Evolutionary conservation across 1,140 invertebrate genomes (phyloP), one percentile per base, ranked within the genome.

Genomic region (Tetramorium simillimum): DNA sequence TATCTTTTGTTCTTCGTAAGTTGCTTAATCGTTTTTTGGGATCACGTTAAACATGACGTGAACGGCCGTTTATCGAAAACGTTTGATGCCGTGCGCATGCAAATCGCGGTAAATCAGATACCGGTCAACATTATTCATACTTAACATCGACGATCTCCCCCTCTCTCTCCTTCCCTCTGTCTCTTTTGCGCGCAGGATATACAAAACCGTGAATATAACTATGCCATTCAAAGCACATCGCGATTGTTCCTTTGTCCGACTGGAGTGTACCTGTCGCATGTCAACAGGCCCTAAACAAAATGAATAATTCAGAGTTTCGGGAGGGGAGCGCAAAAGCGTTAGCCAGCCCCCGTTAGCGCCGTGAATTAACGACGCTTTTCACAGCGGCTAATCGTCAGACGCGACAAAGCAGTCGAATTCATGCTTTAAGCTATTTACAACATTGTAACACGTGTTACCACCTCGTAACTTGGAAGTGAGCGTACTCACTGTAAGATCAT

Each of bases 281-380:
- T 84, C 80, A 84, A 84, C 80, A 84, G 24, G 43, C 80, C 40
- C 80, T 84, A 84, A 84, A 84, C 69, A 84, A 84, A 84, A 84
- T 84, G 80, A 73, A 84, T 84, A 84, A 84, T 84, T 84, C 80
- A 84, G 69, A 33, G 53, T 72, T 49, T 12, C 24, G 40, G 40
- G 40, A 69, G 40, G 40, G 53, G 69, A 33, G 65, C 43, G 80
- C 40, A 58, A 84, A 73, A 84, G 53, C 80, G 67, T 56, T 28
- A 70, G 53, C 33, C 58, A 43, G 40, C 43, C 53, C 43, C 53
- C 73, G 40, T 56, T 72, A 56, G 69, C 53, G 62, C n/a, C 33
- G 40, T 73, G 69, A 60, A 75, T 84, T 84, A 84, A 84, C 24
- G 51, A 16, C 51, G 69, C 69, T 84, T 75, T 84, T 84, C 80